Percentiles rank a stretch among this genome's conserved stretches.
These are phyloP conservation scores for Phragmatobia fuliginosa DNA, from an alignment of 2,888 invertebrate genomes.

Conservation along the genomic window DNA sequence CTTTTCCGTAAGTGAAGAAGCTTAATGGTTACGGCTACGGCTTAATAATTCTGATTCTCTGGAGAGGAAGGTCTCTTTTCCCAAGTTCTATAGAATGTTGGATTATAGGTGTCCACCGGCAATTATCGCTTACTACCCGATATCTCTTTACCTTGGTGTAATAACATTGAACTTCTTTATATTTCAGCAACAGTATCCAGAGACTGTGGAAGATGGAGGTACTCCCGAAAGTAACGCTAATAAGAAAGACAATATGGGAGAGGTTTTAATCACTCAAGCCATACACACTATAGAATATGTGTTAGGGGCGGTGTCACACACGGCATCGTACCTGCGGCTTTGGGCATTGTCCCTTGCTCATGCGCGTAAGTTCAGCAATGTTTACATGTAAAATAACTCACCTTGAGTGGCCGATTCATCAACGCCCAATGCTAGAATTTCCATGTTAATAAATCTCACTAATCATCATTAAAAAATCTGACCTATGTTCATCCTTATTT, in stretches of 20 bases:
- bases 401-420: too few species aligned
- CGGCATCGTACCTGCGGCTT: slow-evolving; percentile 95
- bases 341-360: slow-evolving; percentile 97
- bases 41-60: too few species aligned
- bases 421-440: too few species aligned
- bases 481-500: not conserved
- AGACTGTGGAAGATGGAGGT: slow-evolving; percentile 74
- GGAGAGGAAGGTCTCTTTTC: too few species aligned
- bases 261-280: slow-evolving; percentile 93
- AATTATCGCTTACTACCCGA: too few species aligned
- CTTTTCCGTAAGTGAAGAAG: not conserved
- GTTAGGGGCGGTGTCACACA: slow-evolving; percentile 96
- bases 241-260: slow-evolving; percentile 87
- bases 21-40: too few species aligned
- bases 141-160: too few species aligned
- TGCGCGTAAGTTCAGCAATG: slow-evolving; percentile 88
- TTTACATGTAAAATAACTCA: not conserved
- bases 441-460: too few species aligned
- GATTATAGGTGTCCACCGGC: too few species aligned
- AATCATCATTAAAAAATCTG: too few species aligned
- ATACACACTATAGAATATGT: slow-evolving; percentile 97
- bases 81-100: too few species aligned
- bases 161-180: too few species aligned
- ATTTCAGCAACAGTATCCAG: slow-evolving; percentile 68
- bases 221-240: slow-evolving; percentile 59